Percentiles rank a stretch among this genome's conserved stretches.
Evolutionary conservation across 2,797 vertebrate genomes (phyloP).

Genomic region (Cyclopterus lumpus): DNA sequence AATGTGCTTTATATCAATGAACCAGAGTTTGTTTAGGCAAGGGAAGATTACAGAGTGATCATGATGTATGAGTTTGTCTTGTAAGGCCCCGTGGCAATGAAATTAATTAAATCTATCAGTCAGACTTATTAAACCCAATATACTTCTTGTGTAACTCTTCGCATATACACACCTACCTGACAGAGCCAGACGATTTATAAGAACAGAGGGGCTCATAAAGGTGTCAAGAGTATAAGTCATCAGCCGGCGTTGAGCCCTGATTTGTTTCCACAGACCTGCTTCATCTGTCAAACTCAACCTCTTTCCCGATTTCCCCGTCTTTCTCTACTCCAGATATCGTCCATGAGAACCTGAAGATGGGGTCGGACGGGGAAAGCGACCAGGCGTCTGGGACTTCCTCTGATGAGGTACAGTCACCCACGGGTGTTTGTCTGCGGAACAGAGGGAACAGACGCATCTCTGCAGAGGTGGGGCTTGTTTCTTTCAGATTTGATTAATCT

Average conservation of each 20-base stretch:
- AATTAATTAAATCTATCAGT: constrained; percentile 42
- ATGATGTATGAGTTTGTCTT: constrained; percentile 37
- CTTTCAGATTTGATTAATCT: background rate
- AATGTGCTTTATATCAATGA: constrained; percentile 17
- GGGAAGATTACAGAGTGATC: constrained; percentile 31
- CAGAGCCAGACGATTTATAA: constrained; percentile 19
- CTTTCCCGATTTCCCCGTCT: constrained; percentile 3
- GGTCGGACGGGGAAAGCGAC: constrained; percentile 96
- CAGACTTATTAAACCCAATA: constrained; percentile 31
- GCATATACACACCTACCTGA: background rate
- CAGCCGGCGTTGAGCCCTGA: background rate
- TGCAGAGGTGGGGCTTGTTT: constrained; percentile 88
- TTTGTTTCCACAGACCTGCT: constrained; percentile 28
- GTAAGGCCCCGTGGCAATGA: constrained; percentile 4
- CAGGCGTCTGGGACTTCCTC: constrained; percentile 97
- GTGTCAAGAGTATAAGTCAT: constrained; percentile 24
- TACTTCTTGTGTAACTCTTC: constrained; percentile 3
- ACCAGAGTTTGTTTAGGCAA: constrained; percentile 23
- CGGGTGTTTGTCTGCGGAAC: constrained; percentile 95
- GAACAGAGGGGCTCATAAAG: constrained; percentile 25
- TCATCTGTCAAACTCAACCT: constrained; percentile 24
- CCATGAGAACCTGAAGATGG: constrained; percentile 97
- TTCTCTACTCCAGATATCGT: constrained; percentile 87
- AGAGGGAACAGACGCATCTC: constrained; percentile 94
- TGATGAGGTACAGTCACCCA: constrained; percentile 96